Evolutionary conservation across 2,888 invertebrate species (phyloP), one percentile per base, ranked within the genome.

Genomic region (Gibbula magus): DNA sequence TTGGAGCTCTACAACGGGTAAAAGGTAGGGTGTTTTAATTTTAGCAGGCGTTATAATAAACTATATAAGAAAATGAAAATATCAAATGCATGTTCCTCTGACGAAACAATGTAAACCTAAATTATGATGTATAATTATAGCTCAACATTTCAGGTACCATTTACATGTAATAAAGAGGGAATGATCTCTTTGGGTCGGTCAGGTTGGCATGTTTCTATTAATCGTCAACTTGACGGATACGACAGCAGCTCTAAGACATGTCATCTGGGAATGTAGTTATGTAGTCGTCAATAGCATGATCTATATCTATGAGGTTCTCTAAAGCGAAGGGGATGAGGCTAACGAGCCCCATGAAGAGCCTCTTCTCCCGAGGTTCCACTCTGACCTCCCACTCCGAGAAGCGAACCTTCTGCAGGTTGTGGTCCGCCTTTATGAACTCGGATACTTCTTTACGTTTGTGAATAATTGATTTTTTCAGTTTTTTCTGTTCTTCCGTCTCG

Each of bases 241-340:
- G n/a, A n/a, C n/a, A n/a, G n/a, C n/a, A n/a, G n/a, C 29, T 29
- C 61, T 61, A 75, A 7, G n/a, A 5, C 35, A 79, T 77, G 35
- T 79, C 61, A 29, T 80, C 81, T 2, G 87, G 86, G 76, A 84
- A 89, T 13, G 85, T 86, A 18, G 84, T 83, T 20, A 88, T 82
- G 78, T 90, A 91, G 35, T 90, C 90, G 61, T 91, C 91, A 29
- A 89, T 82, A 22, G 79, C 80, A 39, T 88, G 86, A 73, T 90
- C 89, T 29, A 90, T 87, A 45, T 90, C 89, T 7, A 86, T 79
- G 0, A 88, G 81, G 20, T 83, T 82, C 56, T 89, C 89, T 4
- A 88, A 77, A 1, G 86, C 86, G 13, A 89, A 80, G 0, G 90
- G 89, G 5, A 91, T 81, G 0, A 90, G 79, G 76, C 88, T 88